These are phyloP conservation scores for Rhodinocichla rosea DNA, from an alignment of 2,113 vertebrate species.

Conservation along the genomic window DNA sequence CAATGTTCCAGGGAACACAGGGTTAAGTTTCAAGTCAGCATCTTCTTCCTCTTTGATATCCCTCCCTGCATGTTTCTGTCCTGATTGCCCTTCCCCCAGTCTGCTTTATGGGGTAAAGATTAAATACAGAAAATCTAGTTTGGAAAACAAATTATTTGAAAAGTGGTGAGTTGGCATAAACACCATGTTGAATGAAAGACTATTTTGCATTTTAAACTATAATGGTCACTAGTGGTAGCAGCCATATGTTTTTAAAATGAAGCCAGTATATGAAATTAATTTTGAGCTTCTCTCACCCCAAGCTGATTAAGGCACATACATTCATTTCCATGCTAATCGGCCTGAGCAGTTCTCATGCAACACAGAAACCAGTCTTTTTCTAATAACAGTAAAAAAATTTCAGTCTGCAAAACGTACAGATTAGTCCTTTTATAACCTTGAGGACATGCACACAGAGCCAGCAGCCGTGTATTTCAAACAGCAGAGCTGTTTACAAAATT, in stretches of 20 bases:
- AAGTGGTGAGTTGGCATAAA: conserved; percentile 26
- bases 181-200: background rate
- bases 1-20: background rate
- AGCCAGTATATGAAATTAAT: conserved; percentile 55
- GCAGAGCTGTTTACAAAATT: background rate
- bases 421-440: background rate
- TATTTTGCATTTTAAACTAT: conserved; percentile 21
- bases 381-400: background rate
- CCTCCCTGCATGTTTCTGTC: background rate
- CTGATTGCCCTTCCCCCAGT: background rate
- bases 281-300: conserved; percentile 35
- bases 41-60: background rate
- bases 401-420: background rate
- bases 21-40: conserved; percentile 51
- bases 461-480: rapidly evolving
- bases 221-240: conserved; percentile 5
- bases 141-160: background rate
- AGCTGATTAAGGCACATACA: conserved; percentile 59
- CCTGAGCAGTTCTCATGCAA: background rate
- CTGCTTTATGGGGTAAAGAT: background rate
- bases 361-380: background rate
- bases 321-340: conserved; percentile 61
- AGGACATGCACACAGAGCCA: rapidly evolving
- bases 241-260: background rate
- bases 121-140: conserved; percentile 1